phyloP scores from a whole-genome alignment of 2,113 vertebrate genomes.

The Haemorhous mexicanus region DNA sequence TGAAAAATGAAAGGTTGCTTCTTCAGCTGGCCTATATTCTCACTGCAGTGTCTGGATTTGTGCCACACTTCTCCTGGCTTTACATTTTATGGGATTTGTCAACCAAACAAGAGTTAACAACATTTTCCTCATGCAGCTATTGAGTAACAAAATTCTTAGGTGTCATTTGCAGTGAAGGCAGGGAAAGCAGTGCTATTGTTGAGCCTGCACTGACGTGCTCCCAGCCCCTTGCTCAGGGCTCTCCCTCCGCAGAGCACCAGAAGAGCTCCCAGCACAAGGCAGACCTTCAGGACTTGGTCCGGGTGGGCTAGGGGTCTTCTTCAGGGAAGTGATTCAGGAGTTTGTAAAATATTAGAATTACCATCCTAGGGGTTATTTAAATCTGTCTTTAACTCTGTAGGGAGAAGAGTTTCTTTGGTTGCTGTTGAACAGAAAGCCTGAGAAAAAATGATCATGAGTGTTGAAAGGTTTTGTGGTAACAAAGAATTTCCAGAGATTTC shows the following conservation, averaged over 20 bases:
- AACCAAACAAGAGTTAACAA: not conserved
- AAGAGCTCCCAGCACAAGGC: not conserved
- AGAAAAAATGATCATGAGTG: not conserved
- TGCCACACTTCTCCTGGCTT: not conserved
- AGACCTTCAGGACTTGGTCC: fast-evolving
- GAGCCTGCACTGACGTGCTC: not conserved
- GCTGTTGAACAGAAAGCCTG: not conserved
- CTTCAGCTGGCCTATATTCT: not conserved
- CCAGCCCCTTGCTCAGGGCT: not conserved
- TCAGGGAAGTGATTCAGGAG: not conserved
- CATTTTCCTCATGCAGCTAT: not conserved
- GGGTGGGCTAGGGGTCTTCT: not conserved
- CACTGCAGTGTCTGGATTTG: not conserved
- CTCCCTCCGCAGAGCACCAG: not conserved
- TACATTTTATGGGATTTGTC: not conserved
- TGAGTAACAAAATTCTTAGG: not conserved
- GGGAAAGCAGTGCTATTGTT: not conserved
- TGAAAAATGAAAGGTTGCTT: not conserved
- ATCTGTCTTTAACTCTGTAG: not conserved
- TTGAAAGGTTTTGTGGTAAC: not conserved
- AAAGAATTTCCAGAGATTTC: not conserved
- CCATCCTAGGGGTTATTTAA: not conserved
- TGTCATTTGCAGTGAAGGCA: not conserved
- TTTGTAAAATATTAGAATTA: not conserved
- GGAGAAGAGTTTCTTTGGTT: not conserved